Evolutionary conservation across 2,888 invertebrate genomes (phyloP).

Genomic region (Drosophila tripunctata): DNA sequence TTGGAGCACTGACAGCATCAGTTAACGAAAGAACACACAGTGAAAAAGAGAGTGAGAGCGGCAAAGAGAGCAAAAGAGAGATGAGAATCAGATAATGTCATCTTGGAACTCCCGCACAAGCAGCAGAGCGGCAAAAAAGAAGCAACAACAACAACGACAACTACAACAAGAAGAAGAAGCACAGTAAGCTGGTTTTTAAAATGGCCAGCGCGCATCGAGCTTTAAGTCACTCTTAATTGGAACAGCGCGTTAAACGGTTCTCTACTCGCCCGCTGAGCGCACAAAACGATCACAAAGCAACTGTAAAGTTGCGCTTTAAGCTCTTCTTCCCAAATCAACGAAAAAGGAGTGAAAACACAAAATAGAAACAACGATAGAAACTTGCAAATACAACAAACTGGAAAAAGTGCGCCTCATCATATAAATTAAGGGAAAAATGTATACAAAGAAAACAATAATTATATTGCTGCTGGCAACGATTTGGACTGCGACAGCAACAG

Average conservation of each 20-base stretch:
- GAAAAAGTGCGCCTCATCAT: slow-evolving; percentile 12
- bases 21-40: not conserved
- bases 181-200: slow-evolving; percentile 70
- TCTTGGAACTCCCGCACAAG: slow-evolving; percentile 12
- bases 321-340: slow-evolving; percentile 24
- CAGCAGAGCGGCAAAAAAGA: slow-evolving; percentile 17
- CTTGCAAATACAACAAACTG: slow-evolving; percentile 22
- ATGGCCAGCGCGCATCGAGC: slow-evolving; percentile 44
- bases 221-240: slow-evolving; percentile 69
- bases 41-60: not conserved
- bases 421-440: slow-evolving; percentile 23
- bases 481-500: not conserved
- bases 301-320: slow-evolving; percentile 40
- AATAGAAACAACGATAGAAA: slow-evolving; percentile 13
- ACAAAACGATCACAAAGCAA: slow-evolving; percentile 24
- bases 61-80: not conserved
- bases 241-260: slow-evolving; percentile 62
- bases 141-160: slow-evolving; percentile 26
- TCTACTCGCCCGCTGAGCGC: slow-evolving; percentile 28
- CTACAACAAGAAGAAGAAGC: slow-evolving; percentile 21
- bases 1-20: too few relatives aligned
- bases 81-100: slow-evolving; percentile 4
- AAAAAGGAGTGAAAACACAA: slow-evolving; percentile 36
- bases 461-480: slow-evolving; percentile 32
- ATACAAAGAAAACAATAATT: slow-evolving; percentile 41